These are phyloP conservation scores for Equus przewalskii DNA, from an alignment of 2,113 vertebrate species.

Conservation along the genomic window DNA sequence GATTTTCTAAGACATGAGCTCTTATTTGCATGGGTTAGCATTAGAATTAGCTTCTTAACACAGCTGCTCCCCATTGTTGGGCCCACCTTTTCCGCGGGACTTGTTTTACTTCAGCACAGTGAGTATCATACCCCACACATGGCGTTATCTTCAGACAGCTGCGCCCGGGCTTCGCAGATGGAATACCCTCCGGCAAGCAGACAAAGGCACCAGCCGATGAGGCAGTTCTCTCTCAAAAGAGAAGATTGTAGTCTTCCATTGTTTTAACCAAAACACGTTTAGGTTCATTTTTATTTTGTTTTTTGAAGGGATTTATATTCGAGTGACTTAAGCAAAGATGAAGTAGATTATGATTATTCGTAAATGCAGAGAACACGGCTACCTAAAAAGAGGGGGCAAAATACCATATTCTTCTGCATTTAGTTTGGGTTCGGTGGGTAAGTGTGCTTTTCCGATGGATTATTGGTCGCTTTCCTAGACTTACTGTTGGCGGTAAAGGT, in stretches of 20 bases:
- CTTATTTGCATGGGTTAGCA: slow-evolving; percentile 11
- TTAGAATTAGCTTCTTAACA: background rate
- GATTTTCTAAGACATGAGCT: background rate
- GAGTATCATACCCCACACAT: background rate
- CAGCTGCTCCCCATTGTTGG: background rate
- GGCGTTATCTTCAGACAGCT: background rate
- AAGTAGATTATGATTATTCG: background rate
- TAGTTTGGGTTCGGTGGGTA: background rate
- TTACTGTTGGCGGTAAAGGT: background rate
- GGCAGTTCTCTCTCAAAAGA: background rate
- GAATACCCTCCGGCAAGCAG: background rate
- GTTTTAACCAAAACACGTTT: slow-evolving; percentile 22
- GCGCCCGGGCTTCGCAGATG: background rate
- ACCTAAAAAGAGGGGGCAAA: background rate
- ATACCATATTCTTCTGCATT: background rate
- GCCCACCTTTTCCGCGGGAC: background rate
- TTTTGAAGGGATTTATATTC: background rate
- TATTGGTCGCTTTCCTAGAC: background rate
- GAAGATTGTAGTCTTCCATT: background rate
- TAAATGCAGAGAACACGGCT: background rate
- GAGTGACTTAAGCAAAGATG: slow-evolving; percentile 15
- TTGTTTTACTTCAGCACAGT: background rate
- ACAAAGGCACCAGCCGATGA: background rate
- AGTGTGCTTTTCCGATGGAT: background rate
- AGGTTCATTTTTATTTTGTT: background rate